Evolutionary conservation across 2,113 vertebrate species (phyloP).

Genomic region (Elaphurus davidianus): DNA sequence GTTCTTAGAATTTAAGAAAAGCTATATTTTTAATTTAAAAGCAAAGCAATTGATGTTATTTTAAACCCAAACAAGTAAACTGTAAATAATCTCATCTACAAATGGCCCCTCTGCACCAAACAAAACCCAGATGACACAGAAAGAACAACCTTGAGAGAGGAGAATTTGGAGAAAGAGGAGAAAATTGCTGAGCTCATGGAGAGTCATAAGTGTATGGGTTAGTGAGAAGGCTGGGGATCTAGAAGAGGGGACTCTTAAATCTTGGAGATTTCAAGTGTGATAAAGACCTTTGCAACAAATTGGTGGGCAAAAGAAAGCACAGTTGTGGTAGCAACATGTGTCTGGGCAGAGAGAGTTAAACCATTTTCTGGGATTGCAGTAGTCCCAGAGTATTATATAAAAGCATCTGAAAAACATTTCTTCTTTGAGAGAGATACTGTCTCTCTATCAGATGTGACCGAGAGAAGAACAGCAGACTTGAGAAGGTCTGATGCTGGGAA

Average conservation of each 20-base stretch:
- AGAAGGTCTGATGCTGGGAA: neutral
- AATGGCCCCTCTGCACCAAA: neutral
- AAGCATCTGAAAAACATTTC: neutral
- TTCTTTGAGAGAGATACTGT: neutral
- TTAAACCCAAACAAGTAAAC: neutral
- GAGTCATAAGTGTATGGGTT: neutral
- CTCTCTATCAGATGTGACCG: neutral
- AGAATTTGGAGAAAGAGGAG: neutral
- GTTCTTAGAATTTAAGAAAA: neutral
- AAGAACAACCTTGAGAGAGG: neutral
- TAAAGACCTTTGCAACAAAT: neutral
- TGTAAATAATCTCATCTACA: neutral
- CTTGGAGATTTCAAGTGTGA: neutral
- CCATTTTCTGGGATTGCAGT: neutral
- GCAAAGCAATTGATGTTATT: neutral
- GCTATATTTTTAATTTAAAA: neutral
- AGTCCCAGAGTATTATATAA: neutral
- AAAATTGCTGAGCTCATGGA: neutral
- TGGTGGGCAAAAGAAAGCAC: neutral
- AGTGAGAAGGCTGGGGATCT: accelerated
- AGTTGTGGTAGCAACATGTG: too few species aligned
- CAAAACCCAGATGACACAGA: neutral
- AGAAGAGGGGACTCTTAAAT: neutral
- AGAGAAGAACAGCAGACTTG: neutral
- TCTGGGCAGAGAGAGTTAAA: neutral